Conservation (phyloP, 2,797 vertebrate genomes). For the Lepilemur septentrionalis region DNA sequence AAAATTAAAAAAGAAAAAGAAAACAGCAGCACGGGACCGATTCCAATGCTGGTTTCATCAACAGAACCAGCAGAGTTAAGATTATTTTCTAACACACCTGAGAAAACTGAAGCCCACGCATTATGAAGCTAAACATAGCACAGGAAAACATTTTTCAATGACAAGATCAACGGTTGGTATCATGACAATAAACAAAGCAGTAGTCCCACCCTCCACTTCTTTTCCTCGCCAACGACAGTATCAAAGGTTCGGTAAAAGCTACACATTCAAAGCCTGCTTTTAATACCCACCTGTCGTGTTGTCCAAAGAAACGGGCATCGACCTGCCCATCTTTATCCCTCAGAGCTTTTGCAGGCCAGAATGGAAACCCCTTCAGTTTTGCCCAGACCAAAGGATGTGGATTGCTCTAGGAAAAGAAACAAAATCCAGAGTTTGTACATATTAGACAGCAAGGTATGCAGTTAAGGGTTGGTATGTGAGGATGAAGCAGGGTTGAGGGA, state of each 20-base stretch:
- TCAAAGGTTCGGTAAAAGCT: background rate
- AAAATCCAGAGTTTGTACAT: constrained; percentile 62
- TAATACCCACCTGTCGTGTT: constrained; percentile 94
- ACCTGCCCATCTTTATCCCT: constrained; percentile 98
- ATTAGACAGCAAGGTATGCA: background rate
- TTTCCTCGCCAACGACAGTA: background rate
- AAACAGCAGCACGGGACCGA: background rate
- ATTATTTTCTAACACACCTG: background rate
- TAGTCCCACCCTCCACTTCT: background rate
- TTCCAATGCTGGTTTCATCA: background rate
- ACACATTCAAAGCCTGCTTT: background rate
- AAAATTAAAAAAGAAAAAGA: background rate
- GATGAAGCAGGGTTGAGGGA: fast-evolving
- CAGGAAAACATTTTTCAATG: background rate
- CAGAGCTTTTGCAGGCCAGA: constrained; percentile 99
- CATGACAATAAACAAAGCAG: background rate
- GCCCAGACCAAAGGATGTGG: constrained; percentile 98
- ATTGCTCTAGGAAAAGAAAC: constrained; percentile 91
- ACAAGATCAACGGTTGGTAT: background rate
- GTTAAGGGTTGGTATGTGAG: background rate
- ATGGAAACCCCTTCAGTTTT: constrained; percentile 98
- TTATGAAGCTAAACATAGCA: background rate
- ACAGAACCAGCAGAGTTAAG: background rate
- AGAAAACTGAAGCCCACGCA: background rate
- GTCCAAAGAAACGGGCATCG: constrained; percentile 98